Evolutionary conservation across 2,113 vertebrate genomes (phyloP).

Genomic region (Oxyura jamaicensis): DNA sequence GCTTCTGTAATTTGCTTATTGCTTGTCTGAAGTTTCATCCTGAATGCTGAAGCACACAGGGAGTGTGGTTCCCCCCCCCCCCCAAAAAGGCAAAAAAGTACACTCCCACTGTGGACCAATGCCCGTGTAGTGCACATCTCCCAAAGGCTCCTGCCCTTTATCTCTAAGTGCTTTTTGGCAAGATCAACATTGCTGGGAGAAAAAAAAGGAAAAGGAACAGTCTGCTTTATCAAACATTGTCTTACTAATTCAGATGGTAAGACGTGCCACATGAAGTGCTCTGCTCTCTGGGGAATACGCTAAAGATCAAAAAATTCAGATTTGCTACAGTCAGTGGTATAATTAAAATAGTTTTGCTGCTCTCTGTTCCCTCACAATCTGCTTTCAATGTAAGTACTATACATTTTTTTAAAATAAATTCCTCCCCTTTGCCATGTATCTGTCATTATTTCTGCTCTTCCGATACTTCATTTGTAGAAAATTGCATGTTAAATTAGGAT

Average conservation of each 20-base stretch:
- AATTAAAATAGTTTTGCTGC: background rate
- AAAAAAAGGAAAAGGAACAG: background rate
- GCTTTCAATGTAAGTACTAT: background rate
- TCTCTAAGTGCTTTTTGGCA: background rate
- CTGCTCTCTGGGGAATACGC: background rate
- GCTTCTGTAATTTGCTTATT: background rate
- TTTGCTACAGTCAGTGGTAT: background rate
- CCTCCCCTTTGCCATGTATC: background rate
- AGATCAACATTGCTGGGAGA: background rate
- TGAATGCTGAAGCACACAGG: fast-evolving
- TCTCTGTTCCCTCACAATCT: background rate
- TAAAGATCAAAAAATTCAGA: background rate
- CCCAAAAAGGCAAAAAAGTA: background rate
- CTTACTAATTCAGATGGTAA: background rate
- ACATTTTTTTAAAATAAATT: background rate
- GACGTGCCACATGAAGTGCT: background rate
- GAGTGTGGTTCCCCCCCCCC: too few species aligned
- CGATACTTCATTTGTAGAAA: background rate
- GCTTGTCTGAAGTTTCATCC: background rate
- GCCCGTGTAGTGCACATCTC: background rate
- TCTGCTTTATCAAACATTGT: background rate
- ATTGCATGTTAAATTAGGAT: background rate
- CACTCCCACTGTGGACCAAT: fast-evolving
- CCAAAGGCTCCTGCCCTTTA: background rate
- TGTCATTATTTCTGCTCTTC: background rate